phyloP scores from a whole-genome alignment of 35 echinoderm and acorn worm species.

The Ptychodera flava region DNA sequence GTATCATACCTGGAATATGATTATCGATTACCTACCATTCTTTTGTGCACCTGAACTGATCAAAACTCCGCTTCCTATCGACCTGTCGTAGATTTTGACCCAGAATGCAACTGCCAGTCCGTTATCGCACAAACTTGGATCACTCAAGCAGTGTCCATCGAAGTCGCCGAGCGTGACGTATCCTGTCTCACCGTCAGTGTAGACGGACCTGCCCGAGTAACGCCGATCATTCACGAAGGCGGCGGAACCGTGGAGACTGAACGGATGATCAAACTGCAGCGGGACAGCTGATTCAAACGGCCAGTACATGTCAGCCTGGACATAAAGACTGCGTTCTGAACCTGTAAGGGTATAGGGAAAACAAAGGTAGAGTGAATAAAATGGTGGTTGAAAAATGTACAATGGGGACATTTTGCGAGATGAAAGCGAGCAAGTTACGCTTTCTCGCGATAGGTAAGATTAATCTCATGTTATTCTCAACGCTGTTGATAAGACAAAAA shows the following conservation, averaged over 20 bases:
- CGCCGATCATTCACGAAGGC: constrained; percentile 34
- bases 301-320: constrained; percentile 58
- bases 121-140: constrained; percentile 48
- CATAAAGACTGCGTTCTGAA: constrained; percentile 34
- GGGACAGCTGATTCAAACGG: constrained; percentile 47
- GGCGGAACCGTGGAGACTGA: constrained; percentile 11
- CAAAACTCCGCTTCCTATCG: constrained; percentile 21
- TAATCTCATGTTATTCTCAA: too few species aligned
- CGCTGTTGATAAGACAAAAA: too few species aligned
- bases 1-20: too few species aligned
- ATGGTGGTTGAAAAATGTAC: too few species aligned
- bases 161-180: constrained; percentile 38
- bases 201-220: constrained; percentile 34
- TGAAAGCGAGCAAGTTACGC: too few species aligned
- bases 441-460: too few species aligned
- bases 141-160: constrained; percentile 31
- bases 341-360: constrained; percentile 26
- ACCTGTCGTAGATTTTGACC: constrained; percentile 69
- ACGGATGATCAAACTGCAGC: background rate
- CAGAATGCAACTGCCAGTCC: constrained; percentile 65
- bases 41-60: constrained; percentile 61
- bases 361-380: too few species aligned
- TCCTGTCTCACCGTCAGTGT: constrained; percentile 45
- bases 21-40: too few species aligned
- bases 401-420: too few species aligned